phyloP scores from a whole-genome alignment of 2,888 invertebrate genomes.

The Brachyptera risi region DNA sequence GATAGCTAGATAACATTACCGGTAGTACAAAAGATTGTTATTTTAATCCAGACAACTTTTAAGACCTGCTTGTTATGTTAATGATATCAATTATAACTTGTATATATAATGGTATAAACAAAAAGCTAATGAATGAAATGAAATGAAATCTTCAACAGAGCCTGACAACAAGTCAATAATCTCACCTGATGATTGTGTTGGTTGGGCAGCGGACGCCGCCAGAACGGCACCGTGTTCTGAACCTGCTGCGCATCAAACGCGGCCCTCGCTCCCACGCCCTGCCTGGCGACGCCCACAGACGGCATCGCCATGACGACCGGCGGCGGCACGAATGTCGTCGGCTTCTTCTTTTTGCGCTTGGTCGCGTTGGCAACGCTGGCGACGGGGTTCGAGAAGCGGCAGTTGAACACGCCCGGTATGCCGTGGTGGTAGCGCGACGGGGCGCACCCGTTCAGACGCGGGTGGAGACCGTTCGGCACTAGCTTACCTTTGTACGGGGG shows the following conservation, averaged over 20 bases:
- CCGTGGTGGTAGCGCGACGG: slow-evolving; percentile 42
- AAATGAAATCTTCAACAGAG: too few relatives aligned
- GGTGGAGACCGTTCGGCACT: slow-evolving; percentile 34
- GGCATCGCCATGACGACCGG: slow-evolving; percentile 41
- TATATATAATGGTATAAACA: too few relatives aligned
- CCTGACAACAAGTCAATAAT: too few relatives aligned
- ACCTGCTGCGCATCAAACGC: neutral
- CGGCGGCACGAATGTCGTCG: slow-evolving; percentile 82
- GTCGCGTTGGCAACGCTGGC: slow-evolving; percentile 47
- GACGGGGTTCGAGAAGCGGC: slow-evolving; percentile 74
- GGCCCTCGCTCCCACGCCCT: neutral
- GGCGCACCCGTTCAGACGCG: slow-evolving; percentile 31
- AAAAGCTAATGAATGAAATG: too few relatives aligned
- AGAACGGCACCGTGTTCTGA: slow-evolving; percentile 56
- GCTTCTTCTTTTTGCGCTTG: slow-evolving; percentile 82
- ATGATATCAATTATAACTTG: too few relatives aligned
- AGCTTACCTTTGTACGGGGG: slow-evolving; percentile 32
- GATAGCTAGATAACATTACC: too few relatives aligned
- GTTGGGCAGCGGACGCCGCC: slow-evolving; percentile 65
- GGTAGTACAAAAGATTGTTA: too few relatives aligned
- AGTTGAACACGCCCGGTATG: slow-evolving; percentile 85
- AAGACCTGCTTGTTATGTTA: too few relatives aligned
- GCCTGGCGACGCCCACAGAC: slow-evolving; percentile 17
- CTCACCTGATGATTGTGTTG: slow-evolving; percentile 47
- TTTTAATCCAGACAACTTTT: too few relatives aligned